Evolutionary conservation across 2,888 invertebrate genomes (phyloP), one percentile per base, ranked within the genome.

Genomic region (Alentia gelatinosa): DNA sequence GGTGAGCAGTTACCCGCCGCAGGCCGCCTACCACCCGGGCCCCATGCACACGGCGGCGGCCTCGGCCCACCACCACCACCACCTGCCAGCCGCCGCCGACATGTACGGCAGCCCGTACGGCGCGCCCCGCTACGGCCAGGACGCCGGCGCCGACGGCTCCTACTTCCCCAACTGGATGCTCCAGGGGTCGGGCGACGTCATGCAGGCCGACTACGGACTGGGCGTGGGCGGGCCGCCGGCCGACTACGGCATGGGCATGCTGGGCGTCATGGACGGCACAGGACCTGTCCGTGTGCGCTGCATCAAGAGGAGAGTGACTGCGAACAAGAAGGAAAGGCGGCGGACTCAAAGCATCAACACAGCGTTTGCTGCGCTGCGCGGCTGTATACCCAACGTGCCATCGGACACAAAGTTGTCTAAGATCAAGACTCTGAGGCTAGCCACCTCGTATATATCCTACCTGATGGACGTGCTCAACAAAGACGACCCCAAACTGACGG

Each of bases 331-430:
- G 96, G 99, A 99, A 95, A 96, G 99, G 15, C 96, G 98, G 93
- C 97, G 99, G 89, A 99, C 99, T 0, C 98, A 98, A 95, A 98
- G 98, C 93, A 99, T 99, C 93, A 99, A 99, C 96, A 98, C 98
- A 89, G 99, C 99, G 0, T 99, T 99, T 96, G 98, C 98, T 0
- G 98, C 98, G 94, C 97, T 99, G 0, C 96, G 99, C 23, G 98
- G 98, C 93, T 98, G 98, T 96, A 99, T 99, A 94, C 99, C 99
- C 0, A 99, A 99, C 95, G 99, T 99, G 0, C 99, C 99, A 0
- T 97, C 98, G 0, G 99, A 99, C 95, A 99, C 99, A 0, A 99
- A 99, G 96, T 96, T 99, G 40, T 98, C 98, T 23, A 97, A 98
- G 97, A 99, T 99, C 94, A 99, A 99, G 96, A 99, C 99, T 0